A percentile compares a stretch with the other conserved stretches of the same genome.
These are phyloP conservation scores for Nylanderia fulva DNA, from an alignment of 1,140 invertebrate genomes.

Conservation along the genomic window DNA sequence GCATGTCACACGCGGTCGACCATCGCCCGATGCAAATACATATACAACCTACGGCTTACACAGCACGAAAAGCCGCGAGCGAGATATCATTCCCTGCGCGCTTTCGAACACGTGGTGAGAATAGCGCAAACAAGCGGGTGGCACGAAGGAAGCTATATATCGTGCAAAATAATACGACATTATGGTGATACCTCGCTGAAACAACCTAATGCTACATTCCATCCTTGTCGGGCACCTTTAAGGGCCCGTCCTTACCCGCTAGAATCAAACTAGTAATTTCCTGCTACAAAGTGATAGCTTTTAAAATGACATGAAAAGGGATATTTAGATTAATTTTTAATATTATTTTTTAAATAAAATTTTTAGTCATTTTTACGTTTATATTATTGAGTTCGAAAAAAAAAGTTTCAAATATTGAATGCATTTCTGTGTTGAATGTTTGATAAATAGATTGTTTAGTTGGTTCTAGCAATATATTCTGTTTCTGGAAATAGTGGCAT, in stretches of 20 bases:
- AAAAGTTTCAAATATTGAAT: not conserved
- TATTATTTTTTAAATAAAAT: not conserved
- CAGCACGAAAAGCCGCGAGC: constrained; percentile 17
- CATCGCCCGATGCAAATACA: constrained; percentile 31
- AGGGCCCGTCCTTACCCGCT: not conserved
- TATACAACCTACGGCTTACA: not conserved
- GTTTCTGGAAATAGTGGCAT: constrained; percentile 30
- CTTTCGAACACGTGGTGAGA: constrained; percentile 25
- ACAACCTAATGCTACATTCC: constrained; percentile 6
- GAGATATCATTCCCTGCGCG: constrained; percentile 18
- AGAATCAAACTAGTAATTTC: no score
- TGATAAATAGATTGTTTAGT: constrained; percentile 41
- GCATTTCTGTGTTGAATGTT: not conserved
- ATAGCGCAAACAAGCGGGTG: constrained; percentile 35
- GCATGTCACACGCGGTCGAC: constrained; percentile 32
- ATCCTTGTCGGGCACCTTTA: not conserved
- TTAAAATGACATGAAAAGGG: not conserved
- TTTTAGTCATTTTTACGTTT: not conserved
- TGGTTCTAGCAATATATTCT: constrained; percentile 38
- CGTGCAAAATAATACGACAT: constrained; percentile 10
- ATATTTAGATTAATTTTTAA: not conserved
- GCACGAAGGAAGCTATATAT: constrained; percentile 16
- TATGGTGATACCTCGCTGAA: not conserved
- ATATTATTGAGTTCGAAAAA: not conserved
- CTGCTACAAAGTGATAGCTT: not conserved